phyloP scores from a whole-genome alignment of 2,113 vertebrate genomes.

The Pteruthius melanotis region DNA sequence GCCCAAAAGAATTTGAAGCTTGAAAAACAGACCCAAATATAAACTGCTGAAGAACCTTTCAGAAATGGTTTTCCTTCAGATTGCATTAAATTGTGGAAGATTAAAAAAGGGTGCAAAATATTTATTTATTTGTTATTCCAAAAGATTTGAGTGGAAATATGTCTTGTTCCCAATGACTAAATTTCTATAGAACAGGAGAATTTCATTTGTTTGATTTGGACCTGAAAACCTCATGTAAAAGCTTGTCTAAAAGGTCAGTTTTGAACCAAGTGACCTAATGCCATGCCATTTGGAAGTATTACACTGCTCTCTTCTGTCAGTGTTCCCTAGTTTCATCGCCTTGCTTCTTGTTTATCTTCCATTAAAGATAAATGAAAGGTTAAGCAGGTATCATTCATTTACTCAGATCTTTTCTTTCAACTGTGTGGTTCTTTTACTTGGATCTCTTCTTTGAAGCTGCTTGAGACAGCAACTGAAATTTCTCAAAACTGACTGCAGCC shows the following conservation, averaged over 20 bases:
- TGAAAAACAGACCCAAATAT: background rate
- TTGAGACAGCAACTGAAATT: background rate
- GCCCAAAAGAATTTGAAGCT: background rate
- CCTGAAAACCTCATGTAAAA: background rate
- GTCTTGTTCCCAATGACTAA: background rate
- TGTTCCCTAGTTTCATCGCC: background rate
- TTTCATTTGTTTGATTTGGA: background rate
- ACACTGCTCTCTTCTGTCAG: background rate
- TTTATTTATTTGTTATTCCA: background rate
- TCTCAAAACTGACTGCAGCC: background rate
- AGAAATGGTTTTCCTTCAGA: background rate
- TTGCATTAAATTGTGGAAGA: background rate
- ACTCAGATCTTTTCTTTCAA: background rate
- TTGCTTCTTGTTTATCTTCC: background rate
- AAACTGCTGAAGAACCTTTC: background rate
- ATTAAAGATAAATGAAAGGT: background rate
- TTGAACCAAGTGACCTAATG: background rate
- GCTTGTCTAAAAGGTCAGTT: background rate
- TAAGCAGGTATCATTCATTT: background rate
- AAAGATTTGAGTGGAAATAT: background rate
- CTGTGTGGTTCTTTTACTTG: background rate
- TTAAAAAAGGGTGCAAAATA: background rate
- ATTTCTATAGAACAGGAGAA: background rate
- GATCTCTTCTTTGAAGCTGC: background rate
- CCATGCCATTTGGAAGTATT: background rate